Evolutionary conservation across 2,888 invertebrate genomes (phyloP).

Genomic region (Sarcophaga subvicina): DNA sequence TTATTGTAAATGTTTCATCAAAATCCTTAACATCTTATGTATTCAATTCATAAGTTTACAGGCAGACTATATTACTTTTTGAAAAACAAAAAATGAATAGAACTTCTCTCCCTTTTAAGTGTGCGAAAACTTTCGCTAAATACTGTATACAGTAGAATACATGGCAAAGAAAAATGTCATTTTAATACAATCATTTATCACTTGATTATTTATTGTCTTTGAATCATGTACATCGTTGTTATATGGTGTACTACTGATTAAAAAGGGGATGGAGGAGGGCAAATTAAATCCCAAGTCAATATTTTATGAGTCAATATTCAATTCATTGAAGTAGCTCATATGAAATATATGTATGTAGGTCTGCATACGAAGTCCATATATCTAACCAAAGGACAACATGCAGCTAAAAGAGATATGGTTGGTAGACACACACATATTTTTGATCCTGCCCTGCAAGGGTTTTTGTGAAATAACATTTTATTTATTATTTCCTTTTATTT

Average conservation of each 20-base stretch:
- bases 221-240: not conserved
- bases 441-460: not conserved
- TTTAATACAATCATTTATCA: slow-evolving; percentile 67
- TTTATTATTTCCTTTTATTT: slow-evolving; percentile 32
- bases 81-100: no score
- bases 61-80: no score
- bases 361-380: slow-evolving; percentile 25
- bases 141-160: not conserved
- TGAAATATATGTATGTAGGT: not conserved
- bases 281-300: not conserved
- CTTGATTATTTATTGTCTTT: slow-evolving; percentile 65
- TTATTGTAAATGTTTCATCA: no score
- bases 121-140: not conserved
- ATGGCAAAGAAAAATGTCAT: slow-evolving; percentile 59
- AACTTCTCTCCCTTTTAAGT: no score
- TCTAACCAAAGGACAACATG: not conserved
- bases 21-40: no score
- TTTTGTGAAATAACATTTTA: slow-evolving; percentile 48
- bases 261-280: not conserved
- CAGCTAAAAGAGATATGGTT: slow-evolving; percentile 6
- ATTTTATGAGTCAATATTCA: slow-evolving; percentile 37
- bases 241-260: not conserved
- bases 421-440: not conserved
- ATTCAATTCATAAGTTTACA: no score
- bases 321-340: slow-evolving; percentile 11